Conservation (phyloP, 2,888 invertebrate genomes). For the Flabesymbios commensalis region DNA sequence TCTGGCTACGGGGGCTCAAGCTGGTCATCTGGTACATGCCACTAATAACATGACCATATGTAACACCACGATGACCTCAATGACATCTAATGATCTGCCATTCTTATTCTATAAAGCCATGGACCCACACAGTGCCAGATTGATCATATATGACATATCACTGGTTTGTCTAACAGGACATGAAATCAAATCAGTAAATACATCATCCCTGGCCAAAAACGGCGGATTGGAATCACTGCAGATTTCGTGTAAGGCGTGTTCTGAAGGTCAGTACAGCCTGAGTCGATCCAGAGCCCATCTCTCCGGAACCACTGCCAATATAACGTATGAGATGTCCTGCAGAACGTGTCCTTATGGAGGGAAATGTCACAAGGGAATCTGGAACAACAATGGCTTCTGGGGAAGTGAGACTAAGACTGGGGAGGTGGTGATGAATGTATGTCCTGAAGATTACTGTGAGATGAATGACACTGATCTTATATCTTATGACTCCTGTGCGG, state of each 20-base stretch:
- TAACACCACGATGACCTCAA: background rate
- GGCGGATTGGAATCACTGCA: slow-evolving; percentile 14
- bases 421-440: slow-evolving; percentile 19
- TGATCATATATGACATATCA: background rate
- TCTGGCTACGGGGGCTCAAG: background rate
- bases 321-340: background rate
- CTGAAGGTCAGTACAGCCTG: slow-evolving; percentile 14
- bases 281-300: background rate
- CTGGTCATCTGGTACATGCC: slow-evolving; percentile 15
- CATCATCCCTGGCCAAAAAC: background rate
- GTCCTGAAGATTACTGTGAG: slow-evolving; percentile 27
- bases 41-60: slow-evolving; percentile 6
- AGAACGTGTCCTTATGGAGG: slow-evolving; percentile 18
- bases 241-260: slow-evolving; percentile 11
- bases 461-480: background rate
- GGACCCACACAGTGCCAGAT: slow-evolving; percentile 4
- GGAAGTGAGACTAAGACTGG: background rate
- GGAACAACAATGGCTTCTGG: slow-evolving; percentile 17
- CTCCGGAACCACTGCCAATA: background rate
- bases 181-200: slow-evolving; percentile 7
- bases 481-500: slow-evolving; percentile 12
- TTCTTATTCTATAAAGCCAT: slow-evolving; percentile 14
- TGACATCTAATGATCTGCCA: background rate
- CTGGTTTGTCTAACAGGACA: slow-evolving; percentile 8
- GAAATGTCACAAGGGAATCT: slow-evolving; percentile 11